phyloP scores from a whole-genome alignment of 2,888 invertebrate genomes.

The Leptopilina syphax region DNA sequence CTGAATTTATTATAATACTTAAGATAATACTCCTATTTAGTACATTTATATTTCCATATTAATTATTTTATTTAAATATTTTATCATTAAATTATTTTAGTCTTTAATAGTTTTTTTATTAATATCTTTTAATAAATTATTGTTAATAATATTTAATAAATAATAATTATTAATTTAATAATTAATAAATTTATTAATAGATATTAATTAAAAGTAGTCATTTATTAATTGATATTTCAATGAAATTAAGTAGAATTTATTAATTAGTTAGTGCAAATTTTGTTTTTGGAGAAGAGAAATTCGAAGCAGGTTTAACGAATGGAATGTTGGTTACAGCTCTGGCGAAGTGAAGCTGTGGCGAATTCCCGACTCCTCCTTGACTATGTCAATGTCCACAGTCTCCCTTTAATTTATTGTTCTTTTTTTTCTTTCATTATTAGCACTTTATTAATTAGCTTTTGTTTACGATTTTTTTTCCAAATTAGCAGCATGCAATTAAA shows the following conservation, averaged over 20 bases:
- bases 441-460: slow-evolving; percentile 51
- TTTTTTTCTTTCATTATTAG: slow-evolving; percentile 46
- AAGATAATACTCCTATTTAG: background rate
- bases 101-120: no score
- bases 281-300: slow-evolving; percentile 12
- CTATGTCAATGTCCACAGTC: slow-evolving; percentile 77
- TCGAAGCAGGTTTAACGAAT: slow-evolving; percentile 62
- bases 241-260: no score
- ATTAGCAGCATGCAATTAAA: slow-evolving; percentile 39
- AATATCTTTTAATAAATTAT: no score
- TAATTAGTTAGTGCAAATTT: background rate
- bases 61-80: no score
- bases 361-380: slow-evolving; percentile 76
- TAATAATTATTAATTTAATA: no score
- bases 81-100: no score
- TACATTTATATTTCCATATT: no score
- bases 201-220: no score
- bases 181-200: no score
- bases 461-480: slow-evolving; percentile 46
- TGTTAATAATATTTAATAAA: no score
- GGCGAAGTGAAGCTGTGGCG: slow-evolving; percentile 85
- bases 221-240: no score
- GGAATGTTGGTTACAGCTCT: slow-evolving; percentile 81
- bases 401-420: slow-evolving; percentile 73
- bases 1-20: background rate